Percentiles rank a stretch among this genome's conserved stretches.
Conservation (phyloP, 2,113 vertebrate species). For the Apistogramma diplotaenia region DNA sequence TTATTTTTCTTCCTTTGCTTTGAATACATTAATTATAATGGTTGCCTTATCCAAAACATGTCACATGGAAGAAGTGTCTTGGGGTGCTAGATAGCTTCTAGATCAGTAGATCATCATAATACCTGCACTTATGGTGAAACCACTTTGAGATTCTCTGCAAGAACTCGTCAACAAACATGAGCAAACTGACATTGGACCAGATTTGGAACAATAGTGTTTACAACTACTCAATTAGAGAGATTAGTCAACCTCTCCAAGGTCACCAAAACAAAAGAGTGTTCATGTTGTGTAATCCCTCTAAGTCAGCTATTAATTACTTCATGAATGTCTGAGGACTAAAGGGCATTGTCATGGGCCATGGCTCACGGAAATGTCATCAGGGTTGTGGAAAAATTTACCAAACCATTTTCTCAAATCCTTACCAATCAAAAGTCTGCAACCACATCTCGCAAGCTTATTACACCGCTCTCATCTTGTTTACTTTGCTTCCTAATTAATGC, state of each 20-base stretch:
- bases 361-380: constrained; percentile 52
- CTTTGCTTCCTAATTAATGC: constrained; percentile 1
- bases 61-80: background rate
- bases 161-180: constrained; percentile 47
- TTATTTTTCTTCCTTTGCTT: constrained; percentile 37
- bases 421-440: constrained; percentile 1
- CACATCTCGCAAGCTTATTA: background rate
- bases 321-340: constrained; percentile 62
- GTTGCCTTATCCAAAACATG: constrained; percentile 19
- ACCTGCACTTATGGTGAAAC: background rate
- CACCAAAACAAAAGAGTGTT: constrained; percentile 66
- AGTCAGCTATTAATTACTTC: constrained; percentile 73
- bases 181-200: constrained; percentile 58
- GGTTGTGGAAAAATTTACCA: constrained; percentile 28
- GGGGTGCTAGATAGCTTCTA: background rate
- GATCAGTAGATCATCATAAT: constrained; percentile 51
- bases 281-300: constrained; percentile 69
- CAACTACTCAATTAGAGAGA: constrained; percentile 68
- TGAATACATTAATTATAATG: constrained; percentile 56
- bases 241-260: constrained; percentile 75
- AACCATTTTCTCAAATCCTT: background rate
- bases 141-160: constrained; percentile 10
- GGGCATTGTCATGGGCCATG: constrained; percentile 52
- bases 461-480: background rate
- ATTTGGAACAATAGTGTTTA: constrained; percentile 64